A percentile compares a stretch with the other conserved stretches of the same genome.
Conservation (phyloP, 1,140 invertebrate genomes). For the Eurosta solidaginis region DNA sequence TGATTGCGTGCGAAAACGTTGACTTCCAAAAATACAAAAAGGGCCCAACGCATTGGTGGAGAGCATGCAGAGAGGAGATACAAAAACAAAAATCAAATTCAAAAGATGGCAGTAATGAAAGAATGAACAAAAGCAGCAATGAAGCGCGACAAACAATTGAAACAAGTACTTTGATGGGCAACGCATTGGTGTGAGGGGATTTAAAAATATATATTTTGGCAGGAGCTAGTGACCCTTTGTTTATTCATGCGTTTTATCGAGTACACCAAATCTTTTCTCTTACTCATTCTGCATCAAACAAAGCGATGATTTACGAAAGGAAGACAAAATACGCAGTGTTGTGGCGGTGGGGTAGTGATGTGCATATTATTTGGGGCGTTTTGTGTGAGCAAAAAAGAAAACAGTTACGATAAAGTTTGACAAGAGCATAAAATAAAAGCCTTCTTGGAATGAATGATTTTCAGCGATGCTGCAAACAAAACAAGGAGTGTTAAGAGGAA, state of each 20-base stretch:
- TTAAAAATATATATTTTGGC: not conserved
- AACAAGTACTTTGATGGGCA: not conserved
- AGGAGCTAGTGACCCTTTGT: slow-evolving; percentile 8
- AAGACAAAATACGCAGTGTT: not conserved
- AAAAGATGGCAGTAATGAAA: not conserved
- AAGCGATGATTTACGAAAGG: not conserved
- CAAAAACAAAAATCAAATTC: not conserved
- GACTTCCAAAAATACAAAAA: slow-evolving; percentile 24
- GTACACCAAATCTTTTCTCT: slow-evolving; percentile 5
- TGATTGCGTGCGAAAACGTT: slow-evolving; percentile 27
- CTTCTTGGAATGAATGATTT: no score
- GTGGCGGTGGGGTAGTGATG: not conserved
- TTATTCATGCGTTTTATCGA: slow-evolving; percentile 13
- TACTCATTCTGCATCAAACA: not conserved
- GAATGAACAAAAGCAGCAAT: not conserved
- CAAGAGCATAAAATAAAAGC: no score
- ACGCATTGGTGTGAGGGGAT: slow-evolving; percentile 11
- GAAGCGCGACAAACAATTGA: not conserved
- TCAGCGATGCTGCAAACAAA: no score
- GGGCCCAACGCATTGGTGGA: not conserved
- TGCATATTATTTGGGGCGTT: no score
- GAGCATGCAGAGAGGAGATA: not conserved
- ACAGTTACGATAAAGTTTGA: no score
- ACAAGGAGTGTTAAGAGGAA: no score
- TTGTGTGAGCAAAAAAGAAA: no score